These are phyloP conservation scores for Orchesella flavescens DNA, from an alignment of 2,888 invertebrate genomes.

Conservation along the genomic window DNA sequence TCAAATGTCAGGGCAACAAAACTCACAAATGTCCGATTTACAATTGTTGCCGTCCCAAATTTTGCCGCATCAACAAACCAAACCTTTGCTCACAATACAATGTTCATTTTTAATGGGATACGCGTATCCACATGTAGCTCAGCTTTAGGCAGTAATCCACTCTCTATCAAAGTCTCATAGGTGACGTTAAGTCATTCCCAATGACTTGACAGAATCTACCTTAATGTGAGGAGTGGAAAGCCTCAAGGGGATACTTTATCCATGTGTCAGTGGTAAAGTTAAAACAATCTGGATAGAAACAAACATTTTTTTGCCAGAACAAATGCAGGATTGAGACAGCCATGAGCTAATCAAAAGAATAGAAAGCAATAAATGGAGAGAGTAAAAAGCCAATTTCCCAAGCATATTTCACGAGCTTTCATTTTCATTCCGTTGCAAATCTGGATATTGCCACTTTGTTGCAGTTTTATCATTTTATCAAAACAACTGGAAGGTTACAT, in stretches of 20 bases:
- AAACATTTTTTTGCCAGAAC: background rate
- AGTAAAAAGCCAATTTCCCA: conserved; percentile 29
- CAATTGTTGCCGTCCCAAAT: background rate
- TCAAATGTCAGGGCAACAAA: background rate
- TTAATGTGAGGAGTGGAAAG: background rate
- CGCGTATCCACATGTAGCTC: background rate
- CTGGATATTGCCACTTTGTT: conserved; percentile 38
- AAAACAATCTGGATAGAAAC: background rate
- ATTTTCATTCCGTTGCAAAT: conserved; percentile 27
- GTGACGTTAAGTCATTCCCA: conserved; percentile 16
- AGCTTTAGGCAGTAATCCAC: background rate
- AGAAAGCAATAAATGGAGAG: conserved; percentile 54
- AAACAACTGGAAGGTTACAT: background rate
- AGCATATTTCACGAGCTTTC: conserved; percentile 26
- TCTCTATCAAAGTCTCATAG: conserved; percentile 6
- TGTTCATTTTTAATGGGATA: background rate
- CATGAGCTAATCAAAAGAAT: conserved; percentile 27
- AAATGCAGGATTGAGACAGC: background rate
- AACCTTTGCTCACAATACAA: background rate
- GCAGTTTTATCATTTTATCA: conserved; percentile 34
- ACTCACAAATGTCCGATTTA: background rate
- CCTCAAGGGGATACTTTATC: conserved; percentile 36
- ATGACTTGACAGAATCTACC: conserved; percentile 24
- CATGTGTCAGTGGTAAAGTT: conserved; percentile 19
- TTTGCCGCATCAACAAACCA: background rate